Conservation (phyloP, 1,140 invertebrate genomes). For the Choristoneura fumiferana region DNA sequence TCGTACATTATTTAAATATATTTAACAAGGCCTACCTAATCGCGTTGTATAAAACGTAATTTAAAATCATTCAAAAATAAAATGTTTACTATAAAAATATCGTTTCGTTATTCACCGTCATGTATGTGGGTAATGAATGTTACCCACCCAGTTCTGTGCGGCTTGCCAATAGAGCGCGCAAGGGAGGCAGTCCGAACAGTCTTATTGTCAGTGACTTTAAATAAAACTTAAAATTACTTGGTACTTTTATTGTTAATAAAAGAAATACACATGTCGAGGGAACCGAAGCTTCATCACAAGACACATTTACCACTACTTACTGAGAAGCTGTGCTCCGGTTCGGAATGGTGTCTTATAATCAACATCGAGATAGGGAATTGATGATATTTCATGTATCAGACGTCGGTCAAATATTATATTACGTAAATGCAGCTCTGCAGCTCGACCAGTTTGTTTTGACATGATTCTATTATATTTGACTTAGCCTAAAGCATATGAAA, state of each 20-base stretch:
- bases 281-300: slow-evolving; percentile 6
- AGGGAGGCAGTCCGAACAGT: slow-evolving; percentile 26
- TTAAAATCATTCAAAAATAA: slow-evolving; percentile 61
- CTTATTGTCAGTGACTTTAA: slow-evolving; percentile 46
- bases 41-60: slow-evolving; percentile 49
- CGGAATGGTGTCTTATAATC: neutral
- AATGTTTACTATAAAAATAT: slow-evolving; percentile 51
- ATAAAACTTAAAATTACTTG: slow-evolving; percentile 69
- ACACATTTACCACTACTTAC: neutral
- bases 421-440: neutral
- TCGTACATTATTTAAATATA: slow-evolving; percentile 54
- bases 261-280: slow-evolving; percentile 55
- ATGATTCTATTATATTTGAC: neutral
- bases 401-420: too few relatives aligned
- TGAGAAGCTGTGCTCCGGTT: too few relatives aligned
- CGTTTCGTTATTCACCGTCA: slow-evolving; percentile 11
- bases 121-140: too few relatives aligned
- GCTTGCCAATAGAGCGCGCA: slow-evolving; percentile 2
- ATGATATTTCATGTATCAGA: slow-evolving; percentile 1
- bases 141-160: too few relatives aligned
- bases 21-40: slow-evolving; percentile 47
- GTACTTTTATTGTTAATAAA: slow-evolving; percentile 68
- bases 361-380: neutral
- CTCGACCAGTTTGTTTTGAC: neutral
- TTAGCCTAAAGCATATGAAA: neutral